Percentiles rank a stretch among this genome's conserved stretches.
These are phyloP conservation scores for Plutomurus gul DNA, from an alignment of 1,140 invertebrate genomes.

Conservation along the genomic window DNA sequence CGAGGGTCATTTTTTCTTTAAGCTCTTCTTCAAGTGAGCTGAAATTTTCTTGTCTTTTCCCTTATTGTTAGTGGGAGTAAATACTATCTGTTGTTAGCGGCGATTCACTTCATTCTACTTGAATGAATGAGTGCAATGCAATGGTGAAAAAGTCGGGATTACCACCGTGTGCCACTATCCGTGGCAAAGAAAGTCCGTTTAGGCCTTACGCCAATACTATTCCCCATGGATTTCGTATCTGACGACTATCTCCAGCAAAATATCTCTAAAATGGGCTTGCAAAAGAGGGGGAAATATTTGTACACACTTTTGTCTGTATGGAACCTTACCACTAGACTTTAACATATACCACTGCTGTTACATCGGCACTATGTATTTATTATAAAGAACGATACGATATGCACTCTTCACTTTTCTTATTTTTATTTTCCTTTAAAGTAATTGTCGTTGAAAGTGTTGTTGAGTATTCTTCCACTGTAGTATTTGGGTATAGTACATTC, in stretches of 20 bases:
- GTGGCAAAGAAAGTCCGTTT: too few relatives aligned
- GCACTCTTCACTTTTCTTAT: neutral
- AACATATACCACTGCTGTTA: too few relatives aligned
- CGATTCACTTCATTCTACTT: neutral
- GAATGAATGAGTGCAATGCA: too few relatives aligned
- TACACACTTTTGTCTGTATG: neutral
- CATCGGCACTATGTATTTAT: too few relatives aligned
- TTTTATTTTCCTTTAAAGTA: conserved; percentile 2
- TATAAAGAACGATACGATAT: too few relatives aligned
- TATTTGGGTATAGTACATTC: neutral
- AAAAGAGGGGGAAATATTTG: conserved; percentile 29
- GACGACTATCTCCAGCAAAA: conserved; percentile 15
- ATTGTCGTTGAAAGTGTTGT: conserved; percentile 1
- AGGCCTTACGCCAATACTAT: conserved; percentile 1
- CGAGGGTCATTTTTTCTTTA: neutral
- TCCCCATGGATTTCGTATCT: conserved; percentile 30
- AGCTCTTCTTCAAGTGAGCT: neutral
- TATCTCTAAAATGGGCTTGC: conserved; percentile 16
- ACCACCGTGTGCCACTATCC: too few relatives aligned
- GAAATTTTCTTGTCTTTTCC: neutral
- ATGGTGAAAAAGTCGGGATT: too few relatives aligned
- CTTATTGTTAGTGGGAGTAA: neutral
- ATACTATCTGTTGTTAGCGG: neutral
- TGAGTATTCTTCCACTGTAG: neutral
- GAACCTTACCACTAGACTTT: neutral